These are phyloP conservation scores for Terrapene triunguis DNA, from an alignment of 2,113 vertebrate species.

Conservation along the genomic window DNA sequence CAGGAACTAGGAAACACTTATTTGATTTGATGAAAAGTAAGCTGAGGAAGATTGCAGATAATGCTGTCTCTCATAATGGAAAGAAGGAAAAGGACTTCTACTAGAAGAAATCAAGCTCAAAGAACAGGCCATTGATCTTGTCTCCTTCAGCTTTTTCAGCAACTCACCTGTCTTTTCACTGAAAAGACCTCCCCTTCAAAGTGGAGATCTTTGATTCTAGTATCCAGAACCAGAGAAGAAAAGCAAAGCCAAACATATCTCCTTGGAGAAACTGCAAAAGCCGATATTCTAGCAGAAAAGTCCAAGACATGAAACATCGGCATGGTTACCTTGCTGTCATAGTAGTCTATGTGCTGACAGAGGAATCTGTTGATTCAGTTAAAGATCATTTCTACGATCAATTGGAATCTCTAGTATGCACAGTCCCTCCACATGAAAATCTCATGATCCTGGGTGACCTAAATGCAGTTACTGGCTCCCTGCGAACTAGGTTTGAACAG, in stretches of 20 bases:
- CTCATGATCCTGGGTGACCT: too few relatives aligned
- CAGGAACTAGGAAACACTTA: not conserved
- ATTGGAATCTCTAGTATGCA: too few relatives aligned
- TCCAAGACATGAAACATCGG: not conserved
- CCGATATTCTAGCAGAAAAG: not conserved
- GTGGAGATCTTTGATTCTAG: not conserved
- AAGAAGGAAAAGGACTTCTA: not conserved
- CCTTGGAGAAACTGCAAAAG: not conserved
- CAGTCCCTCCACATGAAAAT: too few relatives aligned
- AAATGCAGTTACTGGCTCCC: too few relatives aligned
- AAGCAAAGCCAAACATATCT: not conserved
- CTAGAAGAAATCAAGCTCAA: not conserved
- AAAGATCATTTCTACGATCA: too few relatives aligned
- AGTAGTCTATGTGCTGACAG: too few relatives aligned
- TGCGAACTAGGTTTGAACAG: too few relatives aligned
- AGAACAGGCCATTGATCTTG: not conserved
- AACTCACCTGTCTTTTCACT: not conserved
- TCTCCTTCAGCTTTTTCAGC: not conserved
- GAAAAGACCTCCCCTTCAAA: not conserved
- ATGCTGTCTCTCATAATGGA: not conserved
- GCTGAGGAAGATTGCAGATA: not conserved
- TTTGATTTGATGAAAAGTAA: not conserved
- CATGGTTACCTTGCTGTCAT: too few relatives aligned
- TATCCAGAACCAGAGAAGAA: not conserved
- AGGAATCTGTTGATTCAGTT: too few relatives aligned